Base-by-base conservation (phyloP, 1,140 invertebrate species). In the Apocrypta bakeri region DNA sequence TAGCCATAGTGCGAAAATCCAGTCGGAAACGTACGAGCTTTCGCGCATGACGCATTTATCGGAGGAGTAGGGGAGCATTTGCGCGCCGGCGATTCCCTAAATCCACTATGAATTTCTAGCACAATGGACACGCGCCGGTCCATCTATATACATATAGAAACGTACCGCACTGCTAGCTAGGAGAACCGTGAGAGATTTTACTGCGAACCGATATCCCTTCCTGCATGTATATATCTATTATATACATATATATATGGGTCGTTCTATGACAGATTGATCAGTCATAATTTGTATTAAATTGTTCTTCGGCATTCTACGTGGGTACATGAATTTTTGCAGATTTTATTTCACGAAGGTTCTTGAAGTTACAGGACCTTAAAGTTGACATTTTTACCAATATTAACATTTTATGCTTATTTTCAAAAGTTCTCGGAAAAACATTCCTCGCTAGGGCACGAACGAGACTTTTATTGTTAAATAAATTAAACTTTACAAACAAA, bases 31-130 rank as follows among this genome's bases (percentile, higher is more conserved):
- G 66, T 77, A 77, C 42, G 64, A 72, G 79, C 42, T 63, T 69
- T 37, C 33, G 3, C 33, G 2, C 42, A 80, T 80, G 79, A 80
- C 79, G 79, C 69, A 80, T 80, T 80, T 80, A 73, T 80, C 69
- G 78, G 2, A n/a, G n/a, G 37, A 31, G 66, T 27, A 12, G 27
- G 14, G 56, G 37, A 29, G 48, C 79, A 80, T 80, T 80, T 80
- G 79, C 79, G 68, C 42, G 21, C 48, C 48, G 61, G 61, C 79
- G 68, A 73, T 80, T 80, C 79, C 79, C 79, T 81, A 81, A 81
- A 81, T 81, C 79, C 79, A 68, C 79, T 75, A 81, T 81, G 79
- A 81, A 75, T 81, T 81, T 81, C 79, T 75, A 48, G 66, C 21
- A 79, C 77, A 77, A 77, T 77, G 68, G 78, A 71, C 63, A 48